Percentiles rank a stretch among this genome's conserved stretches.
Conservation (phyloP, 2,888 invertebrate species). For the Artemia sinica region DNA sequence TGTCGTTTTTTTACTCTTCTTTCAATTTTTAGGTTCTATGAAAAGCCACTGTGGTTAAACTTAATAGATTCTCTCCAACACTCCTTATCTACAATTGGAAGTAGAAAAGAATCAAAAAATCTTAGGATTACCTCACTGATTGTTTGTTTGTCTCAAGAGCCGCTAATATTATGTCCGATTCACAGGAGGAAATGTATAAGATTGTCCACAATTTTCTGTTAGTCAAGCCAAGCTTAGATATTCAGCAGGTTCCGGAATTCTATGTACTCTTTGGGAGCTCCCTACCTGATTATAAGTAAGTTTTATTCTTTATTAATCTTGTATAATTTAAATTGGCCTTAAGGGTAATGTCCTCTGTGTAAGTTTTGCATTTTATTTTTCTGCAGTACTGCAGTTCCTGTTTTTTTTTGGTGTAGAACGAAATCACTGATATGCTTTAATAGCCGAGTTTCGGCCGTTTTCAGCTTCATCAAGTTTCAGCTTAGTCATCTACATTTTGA, state of each 20-base stretch:
- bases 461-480: no score
- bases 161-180: conserved; percentile 6
- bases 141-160: conserved; percentile 1
- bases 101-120: not conserved
- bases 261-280: not conserved
- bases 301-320: not conserved
- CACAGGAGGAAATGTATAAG: conserved; percentile 2
- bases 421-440: no score
- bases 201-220: not conserved
- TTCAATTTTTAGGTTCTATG: not conserved
- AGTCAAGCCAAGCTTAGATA: not conserved
- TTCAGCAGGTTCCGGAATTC: not conserved
- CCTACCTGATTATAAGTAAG: not conserved
- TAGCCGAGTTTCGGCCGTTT: no score
- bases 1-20: not conserved
- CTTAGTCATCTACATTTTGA: no score
- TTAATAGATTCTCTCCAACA: conserved; percentile 8
- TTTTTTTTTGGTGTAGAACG: no score
- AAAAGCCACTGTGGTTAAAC: not conserved
- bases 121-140: conserved; percentile 8
- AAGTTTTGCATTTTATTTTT: no score
- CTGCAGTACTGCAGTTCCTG: no score
- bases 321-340: no score
- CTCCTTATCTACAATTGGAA: not conserved
- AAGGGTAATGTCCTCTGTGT: no score